These are phyloP conservation scores for Anorthoa munda DNA, from an alignment of 2,888 invertebrate species.

Conservation along the genomic window DNA sequence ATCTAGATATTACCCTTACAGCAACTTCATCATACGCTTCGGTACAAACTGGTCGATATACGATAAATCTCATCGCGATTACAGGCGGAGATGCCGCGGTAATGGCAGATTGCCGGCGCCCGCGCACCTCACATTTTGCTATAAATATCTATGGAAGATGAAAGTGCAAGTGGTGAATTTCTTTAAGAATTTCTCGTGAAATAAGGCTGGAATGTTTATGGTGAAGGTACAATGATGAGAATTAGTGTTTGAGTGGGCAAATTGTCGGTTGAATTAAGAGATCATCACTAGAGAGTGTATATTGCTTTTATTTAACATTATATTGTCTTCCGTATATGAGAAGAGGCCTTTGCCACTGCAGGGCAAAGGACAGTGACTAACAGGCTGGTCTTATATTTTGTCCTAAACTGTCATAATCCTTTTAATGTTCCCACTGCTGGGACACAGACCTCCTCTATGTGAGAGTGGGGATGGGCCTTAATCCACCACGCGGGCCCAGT, in stretches of 20 bases:
- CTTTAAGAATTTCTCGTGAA: slow-evolving; percentile 28
- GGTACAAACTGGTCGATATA: slow-evolving; percentile 54
- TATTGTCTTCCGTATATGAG: no score
- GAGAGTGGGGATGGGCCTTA: no score
- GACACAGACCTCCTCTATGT: no score
- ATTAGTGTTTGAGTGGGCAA: neutral
- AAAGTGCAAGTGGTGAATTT: slow-evolving; percentile 51
- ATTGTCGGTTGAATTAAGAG: neutral
- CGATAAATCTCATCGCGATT: slow-evolving; percentile 59
- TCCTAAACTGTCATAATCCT: no score
- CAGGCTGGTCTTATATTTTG: no score
- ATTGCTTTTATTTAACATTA: no score
- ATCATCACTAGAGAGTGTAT: no score
- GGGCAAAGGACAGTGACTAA: no score
- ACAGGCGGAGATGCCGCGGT: slow-evolving; percentile 52
- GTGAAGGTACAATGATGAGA: neutral
- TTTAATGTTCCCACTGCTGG: no score
- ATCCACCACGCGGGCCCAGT: no score
- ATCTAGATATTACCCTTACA: slow-evolving; percentile 51
- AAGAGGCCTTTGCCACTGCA: no score
- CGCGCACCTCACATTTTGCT: slow-evolving; percentile 55
- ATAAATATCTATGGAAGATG: slow-evolving; percentile 64
- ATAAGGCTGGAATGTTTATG: slow-evolving; percentile 28
- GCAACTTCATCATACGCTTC: slow-evolving; percentile 61
- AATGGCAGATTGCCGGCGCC: slow-evolving; percentile 65